Evolutionary conservation across 1,140 invertebrate species (phyloP).

Genomic region (Amphibalanus amphitrite): DNA sequence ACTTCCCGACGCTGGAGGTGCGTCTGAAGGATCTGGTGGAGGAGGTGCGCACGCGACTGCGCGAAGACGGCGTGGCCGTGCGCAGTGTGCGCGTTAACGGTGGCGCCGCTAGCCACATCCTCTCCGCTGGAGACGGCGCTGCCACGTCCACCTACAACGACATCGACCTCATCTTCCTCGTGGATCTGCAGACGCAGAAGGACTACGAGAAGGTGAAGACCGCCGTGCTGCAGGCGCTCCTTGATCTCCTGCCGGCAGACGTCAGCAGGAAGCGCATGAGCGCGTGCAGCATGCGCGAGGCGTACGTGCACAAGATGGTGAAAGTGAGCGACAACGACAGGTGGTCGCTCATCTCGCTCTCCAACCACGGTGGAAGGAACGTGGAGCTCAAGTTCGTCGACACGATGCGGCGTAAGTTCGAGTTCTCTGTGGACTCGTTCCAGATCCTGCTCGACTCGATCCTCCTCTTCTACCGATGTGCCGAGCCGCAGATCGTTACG

Average conservation of each 20-base stretch:
- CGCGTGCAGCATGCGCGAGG: constrained; percentile 83
- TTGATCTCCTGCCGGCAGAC: constrained; percentile 80
- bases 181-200: constrained; percentile 61
- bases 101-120: constrained; percentile 85
- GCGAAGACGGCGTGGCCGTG: constrained; percentile 48
- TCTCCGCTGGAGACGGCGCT: constrained; percentile 42
- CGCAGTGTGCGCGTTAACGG: constrained; percentile 90
- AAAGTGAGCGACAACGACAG: constrained; percentile 88
- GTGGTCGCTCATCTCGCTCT: constrained; percentile 93
- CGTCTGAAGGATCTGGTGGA: constrained; percentile 79
- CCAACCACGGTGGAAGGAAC: constrained; percentile 56
- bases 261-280: constrained; percentile 76
- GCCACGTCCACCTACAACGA: constrained; percentile 63
- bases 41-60: constrained; percentile 65
- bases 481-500: constrained; percentile 46
- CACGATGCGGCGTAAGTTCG: constrained; percentile 92
- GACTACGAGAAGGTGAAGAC: constrained; percentile 63
- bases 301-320: constrained; percentile 98
- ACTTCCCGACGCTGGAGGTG: constrained; percentile 91
- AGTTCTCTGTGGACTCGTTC: constrained; percentile 98
- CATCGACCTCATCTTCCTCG: constrained; percentile 92
- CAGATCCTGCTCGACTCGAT: constrained; percentile 87
- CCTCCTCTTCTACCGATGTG: constrained; percentile 86
- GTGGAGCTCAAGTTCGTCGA: constrained; percentile 99
- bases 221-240: constrained; percentile 76